A percentile compares a stretch with the other conserved stretches of the same genome.
Conservation (phyloP, 2,888 invertebrate species). For the Metopia argyrocephala region DNA sequence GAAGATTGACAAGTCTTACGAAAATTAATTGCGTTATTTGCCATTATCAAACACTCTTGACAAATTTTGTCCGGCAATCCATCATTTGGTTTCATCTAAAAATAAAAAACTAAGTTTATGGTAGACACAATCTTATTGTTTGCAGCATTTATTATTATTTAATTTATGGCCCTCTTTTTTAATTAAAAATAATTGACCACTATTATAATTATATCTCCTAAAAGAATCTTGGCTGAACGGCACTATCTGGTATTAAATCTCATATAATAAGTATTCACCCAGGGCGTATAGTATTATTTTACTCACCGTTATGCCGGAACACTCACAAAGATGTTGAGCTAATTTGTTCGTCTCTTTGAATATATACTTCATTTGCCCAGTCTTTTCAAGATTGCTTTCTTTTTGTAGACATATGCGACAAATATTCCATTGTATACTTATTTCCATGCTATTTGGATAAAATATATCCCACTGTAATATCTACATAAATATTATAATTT, state of each 20-base stretch:
- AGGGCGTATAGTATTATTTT: background rate
- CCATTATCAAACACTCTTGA: slow-evolving; percentile 58
- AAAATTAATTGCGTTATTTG: slow-evolving; percentile 63
- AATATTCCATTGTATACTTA: slow-evolving; percentile 74
- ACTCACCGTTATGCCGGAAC: slow-evolving; percentile 66
- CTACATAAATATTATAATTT: too few relatives aligned
- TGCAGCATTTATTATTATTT: too few relatives aligned
- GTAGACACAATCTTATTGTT: too few relatives aligned
- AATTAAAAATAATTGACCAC: too few relatives aligned
- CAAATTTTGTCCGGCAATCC: slow-evolving; percentile 73
- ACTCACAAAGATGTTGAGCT: slow-evolving; percentile 65
- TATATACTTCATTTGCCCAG: slow-evolving; percentile 57
- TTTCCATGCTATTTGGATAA: slow-evolving; percentile 18
- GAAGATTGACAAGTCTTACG: slow-evolving; percentile 59
- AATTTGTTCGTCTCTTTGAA: slow-evolving; percentile 64
- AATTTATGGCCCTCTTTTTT: too few relatives aligned
- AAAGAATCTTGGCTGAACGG: too few relatives aligned
- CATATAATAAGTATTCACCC: too few relatives aligned
- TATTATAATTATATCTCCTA: too few relatives aligned
- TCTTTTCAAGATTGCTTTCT: slow-evolving; percentile 34
- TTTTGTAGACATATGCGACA: slow-evolving; percentile 72
- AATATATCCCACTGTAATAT: background rate
- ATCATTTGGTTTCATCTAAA: slow-evolving; percentile 69
- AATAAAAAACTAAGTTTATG: background rate
- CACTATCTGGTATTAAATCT: too few relatives aligned